Evolutionary conservation across 1,140 invertebrate genomes (phyloP).

Genomic region (Calliphora vicina): DNA sequence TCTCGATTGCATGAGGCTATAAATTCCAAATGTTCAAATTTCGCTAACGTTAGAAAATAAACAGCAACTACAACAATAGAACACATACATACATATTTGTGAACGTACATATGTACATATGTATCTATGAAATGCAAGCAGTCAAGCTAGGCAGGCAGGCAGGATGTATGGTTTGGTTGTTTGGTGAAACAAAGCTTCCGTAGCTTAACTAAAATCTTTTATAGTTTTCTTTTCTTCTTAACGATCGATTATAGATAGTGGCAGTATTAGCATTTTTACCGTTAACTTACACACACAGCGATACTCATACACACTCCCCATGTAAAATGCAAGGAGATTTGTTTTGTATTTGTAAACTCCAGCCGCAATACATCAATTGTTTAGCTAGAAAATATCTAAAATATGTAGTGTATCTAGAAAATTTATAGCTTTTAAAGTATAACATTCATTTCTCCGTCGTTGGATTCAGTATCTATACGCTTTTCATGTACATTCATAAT

Average conservation of each 20-base stretch:
- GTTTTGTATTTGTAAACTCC: neutral
- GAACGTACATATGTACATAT: too few species aligned
- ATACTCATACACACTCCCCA: neutral
- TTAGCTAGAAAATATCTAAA: neutral
- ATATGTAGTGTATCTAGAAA: neutral
- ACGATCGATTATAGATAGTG: slow-evolving; percentile 31
- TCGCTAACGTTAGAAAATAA: neutral
- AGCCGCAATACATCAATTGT: slow-evolving; percentile 25
- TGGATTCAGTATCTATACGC: neutral
- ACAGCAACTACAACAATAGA: neutral
- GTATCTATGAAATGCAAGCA: too few species aligned
- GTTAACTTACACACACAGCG: neutral
- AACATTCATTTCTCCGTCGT: neutral
- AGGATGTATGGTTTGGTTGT: slow-evolving; percentile 21
- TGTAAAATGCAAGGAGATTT: slow-evolving; percentile 10
- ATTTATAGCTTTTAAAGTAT: slow-evolving; percentile 20
- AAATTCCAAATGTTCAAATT: slow-evolving; percentile 30
- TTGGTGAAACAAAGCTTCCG: slow-evolving; percentile 22
- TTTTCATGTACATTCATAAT: too few species aligned
- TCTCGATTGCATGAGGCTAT: slow-evolving; percentile 31
- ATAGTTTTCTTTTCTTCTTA: slow-evolving; percentile 1
- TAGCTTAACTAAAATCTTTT: neutral
- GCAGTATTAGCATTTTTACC: slow-evolving; percentile 31
- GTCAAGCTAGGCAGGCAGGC: neutral
- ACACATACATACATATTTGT: neutral